These are phyloP conservation scores for Drosophila acutilabella DNA, from an alignment of 2,888 invertebrate species.

Conservation along the genomic window DNA sequence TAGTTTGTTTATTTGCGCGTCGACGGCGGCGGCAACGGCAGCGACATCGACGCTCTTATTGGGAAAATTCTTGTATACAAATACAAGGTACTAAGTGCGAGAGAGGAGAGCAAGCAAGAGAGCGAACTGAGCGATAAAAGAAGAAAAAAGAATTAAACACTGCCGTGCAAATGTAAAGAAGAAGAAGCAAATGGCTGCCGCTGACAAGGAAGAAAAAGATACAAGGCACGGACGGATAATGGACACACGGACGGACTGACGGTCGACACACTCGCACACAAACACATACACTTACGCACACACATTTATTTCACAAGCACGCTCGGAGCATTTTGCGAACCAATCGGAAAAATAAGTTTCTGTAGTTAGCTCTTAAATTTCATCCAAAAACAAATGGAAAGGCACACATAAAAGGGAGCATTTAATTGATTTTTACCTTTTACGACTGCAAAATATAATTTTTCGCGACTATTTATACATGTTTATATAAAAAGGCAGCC, in stretches of 20 bases:
- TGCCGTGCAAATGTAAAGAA: constrained; percentile 57
- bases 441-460: constrained; percentile 38
- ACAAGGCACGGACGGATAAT: constrained; percentile 60
- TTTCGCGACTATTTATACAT: constrained; percentile 69
- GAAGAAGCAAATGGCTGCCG: constrained; percentile 75
- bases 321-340: constrained; percentile 36
- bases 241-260: constrained; percentile 43
- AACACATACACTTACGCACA: constrained; percentile 16
- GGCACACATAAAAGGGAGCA: constrained; percentile 37
- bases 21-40: constrained; percentile 13
- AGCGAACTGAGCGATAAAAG: constrained; percentile 36
- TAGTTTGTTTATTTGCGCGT: constrained; percentile 39
- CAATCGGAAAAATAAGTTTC: constrained; percentile 52
- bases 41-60: constrained; percentile 58
- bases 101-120: constrained; percentile 21
- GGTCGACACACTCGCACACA: constrained; percentile 6
- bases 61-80: constrained; percentile 76
- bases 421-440: constrained; percentile 67
- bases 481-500: constrained; percentile 41
- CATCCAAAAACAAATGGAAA: constrained; percentile 3
- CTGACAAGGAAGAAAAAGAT: constrained; percentile 76
- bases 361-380: constrained; percentile 26
- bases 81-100: constrained; percentile 41
- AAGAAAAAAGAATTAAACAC: constrained; percentile 44
- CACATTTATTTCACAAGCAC: constrained; percentile 3